Percentiles rank a stretch among this genome's conserved stretches.
Conservation (phyloP, 2,113 vertebrate genomes). For the western clawed frog (Xenopus tropicalis) region DNA sequence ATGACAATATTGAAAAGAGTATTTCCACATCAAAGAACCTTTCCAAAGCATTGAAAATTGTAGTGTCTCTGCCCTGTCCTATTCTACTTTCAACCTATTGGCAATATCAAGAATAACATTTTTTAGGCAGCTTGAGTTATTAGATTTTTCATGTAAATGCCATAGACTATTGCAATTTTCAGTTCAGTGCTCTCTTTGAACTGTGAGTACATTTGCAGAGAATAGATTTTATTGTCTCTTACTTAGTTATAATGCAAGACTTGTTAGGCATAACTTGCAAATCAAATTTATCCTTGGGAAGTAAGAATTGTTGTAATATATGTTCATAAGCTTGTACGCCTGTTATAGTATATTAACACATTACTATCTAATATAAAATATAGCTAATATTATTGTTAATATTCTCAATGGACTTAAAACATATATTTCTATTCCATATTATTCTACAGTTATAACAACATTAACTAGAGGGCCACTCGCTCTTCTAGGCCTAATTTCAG, state of each 20-base stretch:
- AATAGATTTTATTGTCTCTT: constrained; percentile 41
- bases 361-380: background rate
- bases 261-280: constrained; percentile 25
- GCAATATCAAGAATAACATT: constrained; percentile 44
- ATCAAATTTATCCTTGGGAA: constrained; percentile 13
- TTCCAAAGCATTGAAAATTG: constrained; percentile 29
- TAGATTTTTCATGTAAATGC: constrained; percentile 45
- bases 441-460: too few species aligned
- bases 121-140: constrained; percentile 42
- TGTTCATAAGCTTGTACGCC: constrained; percentile 8
- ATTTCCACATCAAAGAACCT: constrained; percentile 36
- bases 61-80: constrained; percentile 33
- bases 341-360: background rate
- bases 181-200: constrained; percentile 32
- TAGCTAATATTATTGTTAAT: too few species aligned
- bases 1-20: background rate
- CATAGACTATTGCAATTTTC: constrained; percentile 41
- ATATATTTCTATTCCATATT: too few species aligned
- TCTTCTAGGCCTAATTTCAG: too few species aligned
- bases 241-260: constrained; percentile 26
- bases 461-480: too few species aligned
- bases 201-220: constrained; percentile 30
- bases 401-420: too few species aligned
- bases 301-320: background rate
- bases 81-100: constrained; percentile 37